These are phyloP conservation scores for Brachionus asplanchnoidis DNA, from an alignment of 1,140 invertebrate genomes.

Conservation along the genomic window DNA sequence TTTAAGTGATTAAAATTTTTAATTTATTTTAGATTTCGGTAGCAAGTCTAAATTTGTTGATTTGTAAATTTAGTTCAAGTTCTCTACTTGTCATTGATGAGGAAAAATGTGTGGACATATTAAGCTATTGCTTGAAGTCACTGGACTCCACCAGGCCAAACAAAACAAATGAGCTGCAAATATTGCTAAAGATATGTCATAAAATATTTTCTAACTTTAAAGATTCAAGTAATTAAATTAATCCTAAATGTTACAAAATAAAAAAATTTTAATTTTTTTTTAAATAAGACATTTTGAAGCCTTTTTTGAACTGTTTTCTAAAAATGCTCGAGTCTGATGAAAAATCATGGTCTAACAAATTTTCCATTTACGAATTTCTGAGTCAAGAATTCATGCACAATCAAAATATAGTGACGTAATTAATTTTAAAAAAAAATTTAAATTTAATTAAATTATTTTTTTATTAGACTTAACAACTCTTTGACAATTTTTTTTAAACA, in stretches of 20 bases:
- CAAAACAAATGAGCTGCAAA: neutral
- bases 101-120: slow-evolving; percentile 19
- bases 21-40: neutral
- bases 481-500: neutral
- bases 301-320: neutral
- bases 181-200: neutral
- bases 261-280: neutral
- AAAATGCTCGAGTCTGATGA: neutral
- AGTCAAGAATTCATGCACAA: neutral
- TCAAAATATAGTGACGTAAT: neutral
- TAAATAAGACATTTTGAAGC: neutral
- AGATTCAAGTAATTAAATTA: neutral
- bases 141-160: neutral
- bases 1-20: neutral
- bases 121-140: neutral
- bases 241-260: neutral
- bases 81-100: neutral
- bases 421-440: neutral
- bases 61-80: slow-evolving; percentile 20
- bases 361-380: neutral
- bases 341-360: neutral
- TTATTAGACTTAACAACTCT: neutral
- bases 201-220: neutral
- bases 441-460: neutral
- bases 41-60: neutral